Percentiles rank a stretch among this genome's conserved stretches.
Conservation (phyloP, 92 coral and sea anemone genomes). For the Umimayanthus kanabou region DNA sequence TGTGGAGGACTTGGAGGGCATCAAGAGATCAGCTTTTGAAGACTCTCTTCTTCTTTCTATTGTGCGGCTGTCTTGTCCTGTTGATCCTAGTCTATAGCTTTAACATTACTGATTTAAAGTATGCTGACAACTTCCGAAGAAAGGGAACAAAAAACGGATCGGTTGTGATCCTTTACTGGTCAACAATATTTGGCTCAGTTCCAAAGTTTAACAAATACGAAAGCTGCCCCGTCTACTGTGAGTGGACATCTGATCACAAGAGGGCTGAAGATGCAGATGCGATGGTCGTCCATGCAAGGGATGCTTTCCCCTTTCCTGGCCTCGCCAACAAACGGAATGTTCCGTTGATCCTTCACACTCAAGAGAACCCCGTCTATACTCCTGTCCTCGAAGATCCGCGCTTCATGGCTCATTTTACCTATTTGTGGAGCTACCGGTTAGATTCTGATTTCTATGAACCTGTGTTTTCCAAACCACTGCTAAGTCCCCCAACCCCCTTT, state of each 20-base stretch:
- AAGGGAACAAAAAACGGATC: background rate
- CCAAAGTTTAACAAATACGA: slow-evolving; percentile 27
- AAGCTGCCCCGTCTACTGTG: slow-evolving; percentile 44
- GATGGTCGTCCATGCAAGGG: slow-evolving; percentile 55
- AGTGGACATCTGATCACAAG: slow-evolving; percentile 44
- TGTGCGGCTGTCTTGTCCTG: background rate
- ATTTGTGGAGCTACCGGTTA: slow-evolving; percentile 54
- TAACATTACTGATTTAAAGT: no score
- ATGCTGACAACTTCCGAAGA: background rate
- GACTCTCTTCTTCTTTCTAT: background rate
- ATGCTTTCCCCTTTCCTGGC: slow-evolving; percentile 46
- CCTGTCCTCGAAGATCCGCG: slow-evolving; percentile 41
- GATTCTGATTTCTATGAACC: slow-evolving; percentile 62
- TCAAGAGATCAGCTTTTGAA: background rate
- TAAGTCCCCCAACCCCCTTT: slow-evolving; percentile 50
- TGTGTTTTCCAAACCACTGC: slow-evolving; percentile 22
- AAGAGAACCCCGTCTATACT: slow-evolving; percentile 55
- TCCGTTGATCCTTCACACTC: slow-evolving; percentile 54
- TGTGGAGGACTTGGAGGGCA: background rate
- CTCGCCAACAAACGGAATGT: slow-evolving; percentile 12
- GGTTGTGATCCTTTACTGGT: slow-evolving; percentile 52
- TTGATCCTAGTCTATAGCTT: background rate
- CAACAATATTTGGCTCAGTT: slow-evolving; percentile 50
- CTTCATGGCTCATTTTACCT: slow-evolving; percentile 50
- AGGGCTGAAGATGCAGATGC: slow-evolving; percentile 47